Base-by-base conservation (phyloP, 2,113 vertebrate genomes). In the Macquaria australasica region DNA sequence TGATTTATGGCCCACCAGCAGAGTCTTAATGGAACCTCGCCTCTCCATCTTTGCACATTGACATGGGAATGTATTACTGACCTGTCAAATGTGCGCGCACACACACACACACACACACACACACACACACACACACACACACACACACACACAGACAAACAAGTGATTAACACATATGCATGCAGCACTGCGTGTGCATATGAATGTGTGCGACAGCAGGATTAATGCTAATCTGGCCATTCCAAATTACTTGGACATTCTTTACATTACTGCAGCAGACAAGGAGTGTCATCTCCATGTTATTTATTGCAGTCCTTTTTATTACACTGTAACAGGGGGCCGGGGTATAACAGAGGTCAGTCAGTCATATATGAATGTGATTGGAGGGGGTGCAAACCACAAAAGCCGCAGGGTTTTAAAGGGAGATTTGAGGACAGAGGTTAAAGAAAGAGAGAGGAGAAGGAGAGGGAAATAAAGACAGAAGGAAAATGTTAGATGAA, bases 1-100 rank as follows among this genome's bases (percentile, higher is more conserved):
- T 92, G 95, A 95, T 96, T 95, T 94, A 95, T 91, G 83, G 89
- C 75, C 86, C 84, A 93, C 84, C 90, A 82, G 85, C 60, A n/a
- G 51, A 92, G 89, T 91, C 87, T 91, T 94, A 95, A 96, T 94
- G 92, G 92, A 93, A 93, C 77, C 91, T 89, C 89, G 63, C 83
- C 84, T 90, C 82, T 88, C 83, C 73, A 89, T 94, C 83, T 87
- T 74, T 82, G 76, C 83, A 76, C 86, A 89, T 56, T 87, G 94
- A 93, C 90, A 88, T 55, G 51, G 71, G 81, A 91, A 91, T 90
- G 55, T 75, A 90, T 92, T 86, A 89, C 77, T 81, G 78, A 83
- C 48, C 69, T 64, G 69, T 83, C 81, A 82, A 45, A 81, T 50
- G 34, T 10, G 7, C 74, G 16, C 43, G 21, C 77, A 60, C 62